These are phyloP conservation scores for Scomber japonicus DNA, from an alignment of 2,113 vertebrate genomes.

Conservation along the genomic window DNA sequence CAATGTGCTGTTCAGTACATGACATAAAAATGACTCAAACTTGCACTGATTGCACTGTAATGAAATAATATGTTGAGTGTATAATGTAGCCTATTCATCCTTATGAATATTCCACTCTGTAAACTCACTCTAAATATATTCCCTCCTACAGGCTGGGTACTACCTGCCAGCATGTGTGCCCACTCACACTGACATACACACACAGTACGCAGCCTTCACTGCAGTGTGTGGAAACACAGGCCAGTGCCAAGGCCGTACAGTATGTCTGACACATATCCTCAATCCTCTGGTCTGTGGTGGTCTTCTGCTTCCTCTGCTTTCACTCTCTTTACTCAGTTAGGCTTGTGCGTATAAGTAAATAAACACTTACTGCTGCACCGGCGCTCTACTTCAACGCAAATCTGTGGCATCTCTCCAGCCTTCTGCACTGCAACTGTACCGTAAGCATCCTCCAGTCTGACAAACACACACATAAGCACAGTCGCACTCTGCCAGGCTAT, in stretches of 20 bases:
- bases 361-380: slow-evolving; percentile 75
- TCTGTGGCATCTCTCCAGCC: slow-evolving; percentile 65
- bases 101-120: slow-evolving; percentile 58
- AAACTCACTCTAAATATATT: slow-evolving; percentile 54
- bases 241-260: slow-evolving; percentile 61
- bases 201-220: slow-evolving; percentile 55
- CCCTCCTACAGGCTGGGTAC: slow-evolving; percentile 45
- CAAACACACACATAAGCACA: slow-evolving; percentile 56
- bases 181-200: slow-evolving; percentile 43
- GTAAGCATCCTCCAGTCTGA: slow-evolving; percentile 58
- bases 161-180: slow-evolving; percentile 64
- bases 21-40: slow-evolving; percentile 35
- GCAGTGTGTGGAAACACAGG: slow-evolving; percentile 62
- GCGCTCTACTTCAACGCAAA: slow-evolving; percentile 63
- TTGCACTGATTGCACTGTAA: slow-evolving; percentile 37
- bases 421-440: slow-evolving; percentile 70
- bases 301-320: slow-evolving; percentile 72
- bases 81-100: slow-evolving; percentile 70
- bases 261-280: slow-evolving; percentile 73
- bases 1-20: slow-evolving; percentile 1
- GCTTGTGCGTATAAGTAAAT: slow-evolving; percentile 72
- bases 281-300: slow-evolving; percentile 68
- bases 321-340: slow-evolving; percentile 64
- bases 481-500: slow-evolving; percentile 50
- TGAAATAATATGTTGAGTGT: slow-evolving; percentile 46